Evolutionary conservation across 2,797 vertebrate species (phyloP).

Genomic region (Sebastes vulpes): DNA sequence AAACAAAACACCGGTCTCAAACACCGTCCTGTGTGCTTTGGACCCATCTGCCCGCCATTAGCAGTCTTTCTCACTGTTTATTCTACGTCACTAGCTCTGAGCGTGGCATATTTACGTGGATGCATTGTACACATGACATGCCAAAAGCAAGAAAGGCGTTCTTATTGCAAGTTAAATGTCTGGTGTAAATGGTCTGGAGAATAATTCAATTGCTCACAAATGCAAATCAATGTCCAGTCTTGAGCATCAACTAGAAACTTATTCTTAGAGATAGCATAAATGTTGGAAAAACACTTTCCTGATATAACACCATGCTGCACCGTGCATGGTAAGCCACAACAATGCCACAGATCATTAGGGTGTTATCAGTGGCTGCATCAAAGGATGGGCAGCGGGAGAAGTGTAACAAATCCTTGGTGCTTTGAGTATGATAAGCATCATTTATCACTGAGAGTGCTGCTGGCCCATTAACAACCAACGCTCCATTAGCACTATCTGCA

Average conservation of each 20-base stretch:
- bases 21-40: too few species aligned
- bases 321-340: conserved; percentile 39
- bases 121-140: too few species aligned
- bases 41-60: too few species aligned
- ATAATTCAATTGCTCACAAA: neutral
- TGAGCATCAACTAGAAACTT: neutral
- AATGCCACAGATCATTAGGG: conserved; percentile 63
- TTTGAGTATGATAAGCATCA: conserved; percentile 84
- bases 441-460: conserved; percentile 86
- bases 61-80: too few species aligned
- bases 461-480: conserved; percentile 85
- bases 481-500: conserved; percentile 87
- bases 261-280: conserved; percentile 4
- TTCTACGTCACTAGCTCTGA: too few species aligned
- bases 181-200: neutral
- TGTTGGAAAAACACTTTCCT: conserved; percentile 8
- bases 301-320: conserved; percentile 20
- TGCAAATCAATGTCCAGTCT: neutral
- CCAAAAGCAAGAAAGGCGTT: too few species aligned
- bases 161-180: too few species aligned
- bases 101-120: too few species aligned
- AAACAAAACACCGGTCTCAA: too few species aligned
- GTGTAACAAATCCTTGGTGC: conserved; percentile 84
- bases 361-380: conserved; percentile 77
- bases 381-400: conserved; percentile 70